Base-by-base conservation (phyloP, 2,113 vertebrate genomes). In the Notechis scutatus region DNA sequence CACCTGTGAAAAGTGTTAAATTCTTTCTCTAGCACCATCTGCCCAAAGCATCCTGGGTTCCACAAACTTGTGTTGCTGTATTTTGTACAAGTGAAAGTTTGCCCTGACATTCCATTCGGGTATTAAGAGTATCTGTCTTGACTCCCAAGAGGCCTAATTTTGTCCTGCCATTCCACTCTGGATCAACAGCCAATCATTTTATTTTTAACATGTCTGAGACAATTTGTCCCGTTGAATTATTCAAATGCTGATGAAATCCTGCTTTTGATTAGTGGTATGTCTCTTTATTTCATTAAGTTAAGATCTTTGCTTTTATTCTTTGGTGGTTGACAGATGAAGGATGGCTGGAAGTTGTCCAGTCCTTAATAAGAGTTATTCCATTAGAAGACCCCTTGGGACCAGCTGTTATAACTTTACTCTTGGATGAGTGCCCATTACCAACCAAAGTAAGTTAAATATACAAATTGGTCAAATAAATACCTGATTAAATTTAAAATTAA, bases 261-360 rank as follows among this genome's bases (percentile, higher is more conserved):
- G 23, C 26, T 0, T 93, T 59, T 94, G 90, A 26, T 26, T 34
- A 91, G 1, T 64, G 69, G 2, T 92, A 8, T 95, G 95, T 94
- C 90, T 91, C 95, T 94, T 3, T 39, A 91, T 92, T 90, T 87
- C 52, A 21, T 56, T 1, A 21, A 34, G 87, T 88, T 92, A n/a
- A 96, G 56, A 95, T 92, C 18, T 1, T 94, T 87, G 7, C 90
- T 95, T 97, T 93, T 97, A 89, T 96, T 97, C 96, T 97, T 81
- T 81, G 74, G 57, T 96, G 95, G 88, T 95, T 96, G 92, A 92
- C 97, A 99, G 99, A 99, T 98, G 99, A 99, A 95, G 99, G 99
- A 93, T 99, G 99, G 99, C 96, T 99, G 96, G 99, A 99, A 94
- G 99, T 99, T 96, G 99, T 99, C 94, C 99, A 99, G 14, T 99